These are phyloP conservation scores for Cyanoderma ruficeps DNA, from an alignment of 2,113 vertebrate species.

Conservation along the genomic window DNA sequence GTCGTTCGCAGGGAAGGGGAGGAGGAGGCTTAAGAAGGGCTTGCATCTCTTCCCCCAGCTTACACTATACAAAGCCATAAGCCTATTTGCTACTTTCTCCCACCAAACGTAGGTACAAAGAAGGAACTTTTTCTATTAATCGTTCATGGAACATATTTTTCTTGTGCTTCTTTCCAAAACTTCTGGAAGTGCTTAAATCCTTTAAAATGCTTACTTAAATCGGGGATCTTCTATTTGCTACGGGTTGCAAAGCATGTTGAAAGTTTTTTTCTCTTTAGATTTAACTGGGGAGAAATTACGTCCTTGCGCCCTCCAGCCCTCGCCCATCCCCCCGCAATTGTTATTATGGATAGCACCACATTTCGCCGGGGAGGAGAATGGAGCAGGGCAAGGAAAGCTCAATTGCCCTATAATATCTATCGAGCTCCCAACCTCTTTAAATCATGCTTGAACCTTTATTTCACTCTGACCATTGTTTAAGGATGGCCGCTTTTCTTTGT, in stretches of 20 bases:
- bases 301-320: neutral
- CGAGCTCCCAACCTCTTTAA: neutral
- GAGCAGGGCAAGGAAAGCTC: neutral
- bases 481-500: neutral
- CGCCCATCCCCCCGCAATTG: constrained; percentile 10
- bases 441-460: neutral
- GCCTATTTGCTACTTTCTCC: neutral
- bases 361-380: neutral
- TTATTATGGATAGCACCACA: constrained; percentile 25
- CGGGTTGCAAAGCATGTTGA: neutral
- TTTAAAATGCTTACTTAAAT: neutral
- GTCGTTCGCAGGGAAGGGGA: rapidly evolving
- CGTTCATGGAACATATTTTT: neutral
- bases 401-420: neutral
- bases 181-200: neutral
- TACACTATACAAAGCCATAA: neutral
- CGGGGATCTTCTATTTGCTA: neutral
- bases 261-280: neutral
- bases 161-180: neutral
- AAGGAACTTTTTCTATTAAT: neutral
- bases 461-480: neutral
- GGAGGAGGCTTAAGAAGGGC: neutral
- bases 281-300: neutral
- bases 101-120: neutral
- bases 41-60: rapidly evolving